Conservation (phyloP, 2,888 invertebrate species). For the Macaria liturata region DNA sequence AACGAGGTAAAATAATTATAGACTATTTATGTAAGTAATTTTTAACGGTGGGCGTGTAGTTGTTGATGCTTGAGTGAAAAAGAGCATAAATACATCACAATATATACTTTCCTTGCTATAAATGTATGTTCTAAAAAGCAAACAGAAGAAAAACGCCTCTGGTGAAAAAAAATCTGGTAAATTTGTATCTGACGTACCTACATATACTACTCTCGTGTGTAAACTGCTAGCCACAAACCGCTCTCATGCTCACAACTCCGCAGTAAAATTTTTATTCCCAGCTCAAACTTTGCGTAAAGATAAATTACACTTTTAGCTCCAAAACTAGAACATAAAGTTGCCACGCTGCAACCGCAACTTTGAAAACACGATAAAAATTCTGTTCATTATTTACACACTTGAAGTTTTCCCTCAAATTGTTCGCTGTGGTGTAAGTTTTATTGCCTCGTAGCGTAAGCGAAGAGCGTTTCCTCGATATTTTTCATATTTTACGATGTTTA, state of each 20-base stretch:
- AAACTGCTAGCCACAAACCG: slow-evolving; percentile 2
- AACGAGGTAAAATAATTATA: no score
- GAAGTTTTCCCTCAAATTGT: slow-evolving; percentile 49
- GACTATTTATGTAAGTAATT: no score
- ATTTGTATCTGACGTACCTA: no score
- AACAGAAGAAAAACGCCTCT: no score
- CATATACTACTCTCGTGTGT: background rate
- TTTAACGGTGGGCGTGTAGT: no score
- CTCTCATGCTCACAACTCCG: background rate
- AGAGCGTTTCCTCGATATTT: slow-evolving; percentile 59
- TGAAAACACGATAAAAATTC: slow-evolving; percentile 30
- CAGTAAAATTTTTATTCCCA: slow-evolving; percentile 11
- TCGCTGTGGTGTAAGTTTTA: slow-evolving; percentile 54
- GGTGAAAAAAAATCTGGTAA: no score
- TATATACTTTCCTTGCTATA: no score
- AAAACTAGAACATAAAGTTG: slow-evolving; percentile 24
- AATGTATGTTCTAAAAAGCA: no score
- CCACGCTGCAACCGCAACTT: slow-evolving; percentile 22
- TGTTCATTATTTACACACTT: slow-evolving; percentile 36
- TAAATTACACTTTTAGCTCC: slow-evolving; percentile 17
- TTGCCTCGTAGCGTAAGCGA: slow-evolving; percentile 39
- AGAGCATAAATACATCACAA: no score
- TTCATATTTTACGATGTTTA: slow-evolving; percentile 79
- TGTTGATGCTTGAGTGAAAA: no score
- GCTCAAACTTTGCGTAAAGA: slow-evolving; percentile 15